Evolutionary conservation across 2,888 invertebrate species (phyloP), one percentile per base, ranked within the genome.

Genomic region (Caenorhabditis uteleia): DNA sequence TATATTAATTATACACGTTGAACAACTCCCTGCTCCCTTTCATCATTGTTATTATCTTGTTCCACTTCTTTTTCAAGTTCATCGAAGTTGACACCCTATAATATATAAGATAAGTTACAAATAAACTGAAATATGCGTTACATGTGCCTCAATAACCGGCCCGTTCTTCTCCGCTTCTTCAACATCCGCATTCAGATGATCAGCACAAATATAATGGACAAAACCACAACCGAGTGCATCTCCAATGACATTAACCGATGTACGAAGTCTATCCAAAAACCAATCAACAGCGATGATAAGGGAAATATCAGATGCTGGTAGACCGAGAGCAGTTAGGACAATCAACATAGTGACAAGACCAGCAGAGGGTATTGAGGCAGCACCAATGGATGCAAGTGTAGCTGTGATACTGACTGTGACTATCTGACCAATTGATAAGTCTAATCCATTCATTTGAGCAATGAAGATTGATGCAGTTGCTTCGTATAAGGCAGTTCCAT

Each of bases 321-420:
- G 78, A 20, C 85, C 85, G 20, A 86, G 83, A 4, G 86, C 85
- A 6, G 85, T 84, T 57, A 86, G 75, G 20, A 86, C 86, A 39
- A 86, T 85, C 40, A 86, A 62, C 83, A 83, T 83, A 1, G 83
- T 83, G 10, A 83, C 73, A 2, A 83, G 56, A 10, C 83, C 83
- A 14, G 83, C 83, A 1, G 77, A 75, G 2, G 83, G 83, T 25
- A 97, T 93, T 43, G 95, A 94, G 10, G 95, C 95, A 18, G 95
- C 95, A 60, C 97, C 95, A 83, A 97, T 93, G 77, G 94, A 94
- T 1, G 95, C 95, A 51, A 94, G 90, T 1, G 95, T 97, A 21
- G 95, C 94, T 6, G 95, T 95, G 77, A 92, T 90, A 85, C 94
- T 94, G 84, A 66, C 90, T 4, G 92, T 92, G 51, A 92, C 88